Base-by-base conservation (phyloP, 2,888 invertebrate genomes). In the Rotaria sp. region DNA sequence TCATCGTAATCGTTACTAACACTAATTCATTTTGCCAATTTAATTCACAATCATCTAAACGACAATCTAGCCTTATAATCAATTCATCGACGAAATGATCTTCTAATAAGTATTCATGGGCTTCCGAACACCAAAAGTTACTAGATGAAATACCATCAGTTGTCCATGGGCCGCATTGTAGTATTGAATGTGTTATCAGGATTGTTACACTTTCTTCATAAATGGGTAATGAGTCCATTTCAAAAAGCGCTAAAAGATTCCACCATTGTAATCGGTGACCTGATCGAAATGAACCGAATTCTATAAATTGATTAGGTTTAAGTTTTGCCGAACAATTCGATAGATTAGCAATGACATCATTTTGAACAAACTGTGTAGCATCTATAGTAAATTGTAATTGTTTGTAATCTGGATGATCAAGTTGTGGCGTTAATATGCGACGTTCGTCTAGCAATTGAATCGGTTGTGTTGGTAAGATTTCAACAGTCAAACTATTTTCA, bases 181-280 rank as follows among this genome's bases (percentile, higher is more conserved):
- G n/a, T 26, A 80, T 11, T 11, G 75, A 41, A 80, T 80, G 75
- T 11, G 13, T 45, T 10, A 80, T 80, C 3, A 80, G 24, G 45
- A 80, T 80, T 24, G 15, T 45, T 8, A 80, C 75, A 45, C 75
- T 80, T 80, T 80, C 75, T 45, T 80, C 75, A 45, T 1, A 24
- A 26, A 80, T 2, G 11, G 21, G 7, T 26, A 80, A 41, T 5
- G 75, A 80, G 8, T 80, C 75, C 45, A 80, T 26, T 80, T 80
- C 75, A 3, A 80, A 10, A 41, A 80, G 11, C 2, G 13, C 8
- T 11, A 80, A 45, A 2, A 80, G 11, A 80, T 80, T 80, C 75
- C 41, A 80, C 75, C 75, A 80, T 45, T 80, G 75, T 26, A 80
- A 80, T 45, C 45, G 45, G 26, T 80, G 75, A 11, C 75, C 75